phyloP scores from a whole-genome alignment of 2,797 vertebrate species.

The Etheostoma perlongum region DNA sequence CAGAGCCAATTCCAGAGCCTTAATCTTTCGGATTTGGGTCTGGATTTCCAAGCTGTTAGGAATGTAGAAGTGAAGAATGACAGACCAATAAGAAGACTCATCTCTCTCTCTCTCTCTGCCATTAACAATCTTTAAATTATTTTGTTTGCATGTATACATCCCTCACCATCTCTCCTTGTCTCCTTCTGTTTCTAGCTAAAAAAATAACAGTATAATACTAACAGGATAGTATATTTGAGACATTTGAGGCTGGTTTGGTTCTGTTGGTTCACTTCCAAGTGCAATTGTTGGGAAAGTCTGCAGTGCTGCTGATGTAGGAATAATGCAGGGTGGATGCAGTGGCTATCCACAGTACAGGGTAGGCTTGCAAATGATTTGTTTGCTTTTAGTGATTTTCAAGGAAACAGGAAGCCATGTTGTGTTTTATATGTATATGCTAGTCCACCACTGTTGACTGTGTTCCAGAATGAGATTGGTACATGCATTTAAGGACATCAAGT shows the following conservation, averaged over 20 bases:
- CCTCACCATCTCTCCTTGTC: not conserved
- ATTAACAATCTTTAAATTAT: not conserved
- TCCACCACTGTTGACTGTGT: slow-evolving; percentile 10
- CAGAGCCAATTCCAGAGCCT: too few relatives aligned
- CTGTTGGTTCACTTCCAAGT: not conserved
- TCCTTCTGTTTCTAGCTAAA: not conserved
- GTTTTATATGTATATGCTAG: slow-evolving; percentile 15
- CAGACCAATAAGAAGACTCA: not conserved
- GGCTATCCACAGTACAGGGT: not conserved
- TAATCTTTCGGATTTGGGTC: too few relatives aligned
- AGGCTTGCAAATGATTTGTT: slow-evolving; percentile 46
- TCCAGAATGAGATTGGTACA: slow-evolving; percentile 9
- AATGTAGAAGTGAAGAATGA: slow-evolving; percentile 5
- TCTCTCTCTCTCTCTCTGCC: not conserved
- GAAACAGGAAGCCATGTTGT: slow-evolving; percentile 29
- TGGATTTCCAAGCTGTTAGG: not conserved
- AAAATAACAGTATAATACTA: not conserved
- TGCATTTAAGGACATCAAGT: slow-evolving; percentile 35
- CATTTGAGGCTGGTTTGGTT: not conserved
- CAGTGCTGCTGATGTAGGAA: not conserved
- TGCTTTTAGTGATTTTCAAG: slow-evolving; percentile 57
- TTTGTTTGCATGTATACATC: not conserved
- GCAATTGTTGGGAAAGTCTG: not conserved
- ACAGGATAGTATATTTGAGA: not conserved
- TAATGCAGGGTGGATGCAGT: not conserved